Base-by-base conservation (phyloP, 2,888 invertebrate genomes). In the Thera britannica region DNA sequence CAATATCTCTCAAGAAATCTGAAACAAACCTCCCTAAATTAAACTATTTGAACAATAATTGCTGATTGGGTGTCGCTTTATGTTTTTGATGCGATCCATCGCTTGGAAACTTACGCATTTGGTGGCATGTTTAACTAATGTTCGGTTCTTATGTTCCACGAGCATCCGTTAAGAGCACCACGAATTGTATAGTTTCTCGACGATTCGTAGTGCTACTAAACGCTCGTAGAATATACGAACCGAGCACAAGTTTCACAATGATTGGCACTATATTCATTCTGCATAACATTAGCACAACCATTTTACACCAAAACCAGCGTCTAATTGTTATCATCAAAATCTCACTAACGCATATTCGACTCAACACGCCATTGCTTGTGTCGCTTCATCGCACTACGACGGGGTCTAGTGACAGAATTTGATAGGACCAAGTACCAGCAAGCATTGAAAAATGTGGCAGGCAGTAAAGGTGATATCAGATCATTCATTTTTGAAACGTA, bases 401-500 rank as follows among this genome's bases (percentile, higher is more conserved):
- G 78, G 78, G 75, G 70, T 73, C 65, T 62, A 76, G 79, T 82
- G 79, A 78, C 82, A 80, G 73, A 74, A 36, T 64, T 38, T 65
- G 51, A 67, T 49, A 52, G 56, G 55, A 56, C 52, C 11, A 23
- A 23, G 23, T 23, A 58, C n/a, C 36, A 60, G 23, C 11, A 5
- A 11, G 41, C 23, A 59, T 54, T 7, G 41, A 41, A 2, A 57
- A 54, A 46, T 34, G n/a, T 12, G 6, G 3, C n/a, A 59, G 1
- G 60, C 9, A 23, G 23, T 23, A 23, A 23, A 23, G 23, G 23
- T 23, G 0, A 23, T 23, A 23, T 23, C 23, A 23, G 23, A 23
- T 1, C 23, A 23, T 23, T 23, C 23, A 23, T 23, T 23, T 23
- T 23, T 23, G 23, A 23, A 23, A 23, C 23, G 23, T 23, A 23